phyloP scores from a whole-genome alignment of 2,888 invertebrate species.

The Hermodice carunculata region DNA sequence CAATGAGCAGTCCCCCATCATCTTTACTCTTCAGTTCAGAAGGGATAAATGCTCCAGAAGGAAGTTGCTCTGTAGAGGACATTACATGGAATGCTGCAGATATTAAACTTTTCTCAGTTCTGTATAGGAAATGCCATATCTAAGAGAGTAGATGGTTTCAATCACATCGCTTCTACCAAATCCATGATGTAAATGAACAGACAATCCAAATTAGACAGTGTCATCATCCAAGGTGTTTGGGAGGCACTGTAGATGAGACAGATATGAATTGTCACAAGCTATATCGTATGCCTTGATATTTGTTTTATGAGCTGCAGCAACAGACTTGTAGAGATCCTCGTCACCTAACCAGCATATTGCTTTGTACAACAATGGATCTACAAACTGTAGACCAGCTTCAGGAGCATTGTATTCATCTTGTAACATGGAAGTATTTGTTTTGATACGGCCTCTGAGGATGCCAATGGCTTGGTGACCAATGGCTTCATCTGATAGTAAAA shows the following conservation, averaged over 20 bases:
- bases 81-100: constrained; percentile 3
- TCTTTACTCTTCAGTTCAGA: neutral
- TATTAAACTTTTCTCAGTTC: constrained; percentile 1
- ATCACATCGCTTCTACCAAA: neutral
- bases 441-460: neutral
- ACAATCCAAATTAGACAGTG: too few species aligned
- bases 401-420: too few species aligned
- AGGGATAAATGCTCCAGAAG: neutral
- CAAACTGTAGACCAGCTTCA: neutral
- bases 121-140: constrained; percentile 3
- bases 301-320: neutral
- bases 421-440: too few species aligned
- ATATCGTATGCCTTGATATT: neutral
- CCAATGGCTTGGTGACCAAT: constrained; percentile 10
- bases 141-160: constrained; percentile 1
- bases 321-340: neutral
- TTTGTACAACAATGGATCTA: constrained; percentile 7
- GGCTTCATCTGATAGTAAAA: neutral
- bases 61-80: neutral
- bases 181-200: constrained; percentile 8
- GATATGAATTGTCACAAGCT: constrained; percentile 4
- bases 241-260: too few species aligned
- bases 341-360: constrained; percentile 4
- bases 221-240: too few species aligned
- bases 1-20: neutral